phyloP scores from a whole-genome alignment of 1,140 invertebrate genomes.

The Heliconius eleuchia region DNA sequence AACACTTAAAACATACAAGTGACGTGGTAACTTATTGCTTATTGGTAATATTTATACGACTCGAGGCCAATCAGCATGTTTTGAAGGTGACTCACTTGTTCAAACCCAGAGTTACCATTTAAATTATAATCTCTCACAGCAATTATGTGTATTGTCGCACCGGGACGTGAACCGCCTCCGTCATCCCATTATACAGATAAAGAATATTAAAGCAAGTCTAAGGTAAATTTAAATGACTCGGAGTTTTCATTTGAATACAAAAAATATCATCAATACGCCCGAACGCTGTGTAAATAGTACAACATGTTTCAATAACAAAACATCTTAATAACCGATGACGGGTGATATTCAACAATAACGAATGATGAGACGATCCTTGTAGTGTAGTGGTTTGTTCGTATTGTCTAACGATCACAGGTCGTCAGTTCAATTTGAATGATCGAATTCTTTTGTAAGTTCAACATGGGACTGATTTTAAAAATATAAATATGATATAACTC shows the following conservation, averaged over 20 bases:
- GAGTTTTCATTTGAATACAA: slow-evolving; percentile 68
- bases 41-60: slow-evolving; percentile 3
- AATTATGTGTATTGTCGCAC: slow-evolving; percentile 77
- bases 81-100: slow-evolving; percentile 59
- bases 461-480: not conserved
- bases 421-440: slow-evolving; percentile 1
- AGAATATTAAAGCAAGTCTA: slow-evolving; percentile 68
- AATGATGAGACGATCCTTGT: slow-evolving; percentile 9
- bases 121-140: slow-evolving; percentile 73
- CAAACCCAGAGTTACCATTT: slow-evolving; percentile 64
- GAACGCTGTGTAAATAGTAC: slow-evolving; percentile 80
- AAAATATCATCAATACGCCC: slow-evolving; percentile 46
- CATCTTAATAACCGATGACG: slow-evolving; percentile 80
- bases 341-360: slow-evolving; percentile 61
- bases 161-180: slow-evolving; percentile 40
- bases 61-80: slow-evolving; percentile 66
- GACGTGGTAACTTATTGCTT: slow-evolving; percentile 1
- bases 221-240: slow-evolving; percentile 64
- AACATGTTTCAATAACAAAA: slow-evolving; percentile 79
- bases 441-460: not conserved
- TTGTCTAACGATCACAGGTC: slow-evolving; percentile 4
- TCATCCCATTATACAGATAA: slow-evolving; percentile 9
- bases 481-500: not conserved
- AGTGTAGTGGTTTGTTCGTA: not conserved
- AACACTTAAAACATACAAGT: not conserved